Evolutionary conservation across 1,140 invertebrate genomes (phyloP).

Genomic region (Anoplophora glabripennis): DNA sequence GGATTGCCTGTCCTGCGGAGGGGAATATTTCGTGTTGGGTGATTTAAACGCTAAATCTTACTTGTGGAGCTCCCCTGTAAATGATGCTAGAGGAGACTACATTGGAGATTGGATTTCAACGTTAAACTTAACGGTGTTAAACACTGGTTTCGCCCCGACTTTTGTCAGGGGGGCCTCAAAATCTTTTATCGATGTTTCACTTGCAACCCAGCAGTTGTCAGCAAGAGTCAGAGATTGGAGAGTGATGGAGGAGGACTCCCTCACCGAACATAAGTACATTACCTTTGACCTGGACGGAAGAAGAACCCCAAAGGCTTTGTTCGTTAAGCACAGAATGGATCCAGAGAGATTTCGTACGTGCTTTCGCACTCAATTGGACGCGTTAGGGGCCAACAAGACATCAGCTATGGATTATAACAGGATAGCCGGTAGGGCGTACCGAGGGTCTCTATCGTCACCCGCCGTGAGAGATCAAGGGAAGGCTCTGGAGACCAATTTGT

Average conservation of each 20-base stretch:
- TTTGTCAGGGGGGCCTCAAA: neutral
- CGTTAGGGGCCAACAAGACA: no score
- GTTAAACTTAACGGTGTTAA: constrained; percentile 11
- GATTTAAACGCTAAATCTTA: constrained; percentile 14
- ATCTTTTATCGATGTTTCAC: constrained; percentile 12
- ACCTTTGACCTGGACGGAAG: neutral
- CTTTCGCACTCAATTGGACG: neutral
- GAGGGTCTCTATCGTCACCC: neutral
- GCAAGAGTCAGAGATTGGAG: neutral
- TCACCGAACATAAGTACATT: constrained; percentile 4
- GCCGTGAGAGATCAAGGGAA: neutral
- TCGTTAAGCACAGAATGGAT: neutral
- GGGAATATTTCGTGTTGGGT: constrained; percentile 1
- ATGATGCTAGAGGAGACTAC: constrained; percentile 5
- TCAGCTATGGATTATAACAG: neutral
- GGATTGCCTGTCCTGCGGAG: no score
- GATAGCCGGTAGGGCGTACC: neutral
- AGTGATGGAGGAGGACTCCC: constrained; percentile 4
- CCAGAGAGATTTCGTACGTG: neutral
- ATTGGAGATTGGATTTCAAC: constrained; percentile 6
- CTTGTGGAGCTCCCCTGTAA: constrained; percentile 8
- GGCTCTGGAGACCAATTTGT: neutral
- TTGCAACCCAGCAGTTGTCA: neutral
- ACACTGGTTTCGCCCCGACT: constrained; percentile 6
- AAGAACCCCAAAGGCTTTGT: neutral